Evolutionary conservation across 2,113 vertebrate species (phyloP), one percentile per base, ranked within the genome.

Genomic region (Nesogale talazaci): DNA sequence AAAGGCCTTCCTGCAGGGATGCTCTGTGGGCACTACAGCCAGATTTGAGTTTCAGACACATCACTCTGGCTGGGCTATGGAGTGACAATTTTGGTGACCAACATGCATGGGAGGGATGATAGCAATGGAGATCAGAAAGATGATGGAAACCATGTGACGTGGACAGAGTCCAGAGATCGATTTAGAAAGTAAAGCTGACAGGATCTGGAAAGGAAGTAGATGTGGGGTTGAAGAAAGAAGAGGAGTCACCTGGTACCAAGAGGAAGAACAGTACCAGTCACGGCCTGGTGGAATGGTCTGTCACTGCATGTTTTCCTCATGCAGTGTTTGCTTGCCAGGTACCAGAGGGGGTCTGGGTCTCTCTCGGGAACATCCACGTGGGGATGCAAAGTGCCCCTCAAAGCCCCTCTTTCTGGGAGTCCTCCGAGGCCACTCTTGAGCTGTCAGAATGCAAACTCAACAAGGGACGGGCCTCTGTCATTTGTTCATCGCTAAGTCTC

Each of bases 171-270:
- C 56, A 83, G 57, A 89, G 63, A 75, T n/a, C 31, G 36, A 93
- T 69, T 40, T 84, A 67, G 40, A 75, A 94, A 81, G 46, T 59
- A 52, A 79, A 93, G 40, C 22, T 89, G 25, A 80, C 12, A 83
- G 63, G 38, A 72, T 69, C 38, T 82, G 25, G n/a, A 63, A 63
- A 83, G 38, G 76, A 83, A 93, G 38, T 20, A 63, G 46, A 72
- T 7, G 20, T 20, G 25, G 76, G n/a, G 56, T 67, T 38, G 63
- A 59, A 22, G 36, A 74, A 70, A 56, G 70, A n/a, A 3, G 34
- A 56, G 61, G 34, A 46, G 36, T 1, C 25, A 29, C 65, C 36
- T 94, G 42, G 78, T 61, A 57, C 16, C 59, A 76, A 34, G n/a
- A 31, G 46, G 88, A 38, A 57, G 61, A 90, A 40, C 2, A 38